A percentile compares a stretch with the other conserved stretches of the same genome.
These are phyloP conservation scores for Eutrigla gurnardus DNA, from an alignment of 2,797 vertebrate genomes.

Conservation along the genomic window DNA sequence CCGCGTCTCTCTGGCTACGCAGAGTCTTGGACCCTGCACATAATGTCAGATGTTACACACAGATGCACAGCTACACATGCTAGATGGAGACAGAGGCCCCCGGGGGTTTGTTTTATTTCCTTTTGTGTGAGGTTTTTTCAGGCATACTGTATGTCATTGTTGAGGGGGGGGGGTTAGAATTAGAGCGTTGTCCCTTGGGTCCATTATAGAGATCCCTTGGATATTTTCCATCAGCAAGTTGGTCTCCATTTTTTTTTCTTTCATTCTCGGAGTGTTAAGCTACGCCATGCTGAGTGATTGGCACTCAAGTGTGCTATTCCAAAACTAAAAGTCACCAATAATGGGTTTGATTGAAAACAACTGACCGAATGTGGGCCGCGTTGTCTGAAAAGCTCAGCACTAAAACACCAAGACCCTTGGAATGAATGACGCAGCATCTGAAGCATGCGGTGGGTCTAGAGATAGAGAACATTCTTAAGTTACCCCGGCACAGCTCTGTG, in stretches of 20 bases:
- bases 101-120: constrained; percentile 65
- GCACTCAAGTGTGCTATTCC: constrained; percentile 6
- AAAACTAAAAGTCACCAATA: constrained; percentile 21
- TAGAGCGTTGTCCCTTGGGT: constrained; percentile 73
- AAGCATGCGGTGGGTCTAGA: constrained; percentile 42
- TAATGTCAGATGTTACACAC: constrained; percentile 13
- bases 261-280: constrained; percentile 52
- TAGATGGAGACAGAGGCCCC: too few relatives aligned
- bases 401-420: constrained; percentile 31
- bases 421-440: constrained; percentile 53
- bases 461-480: constrained; percentile 48
- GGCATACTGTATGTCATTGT: constrained; percentile 72
- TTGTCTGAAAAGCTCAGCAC: constrained; percentile 31
- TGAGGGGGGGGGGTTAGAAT: constrained; percentile 75
- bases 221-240: constrained; percentile 76
- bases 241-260: constrained; percentile 46
- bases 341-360: constrained; percentile 26
- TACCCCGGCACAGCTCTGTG: constrained; percentile 46
- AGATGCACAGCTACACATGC: constrained; percentile 36
- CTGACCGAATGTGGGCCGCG: constrained; percentile 7
- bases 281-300: constrained; percentile 15
- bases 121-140: constrained; percentile 79
- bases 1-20: constrained; percentile 6
- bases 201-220: constrained; percentile 71
- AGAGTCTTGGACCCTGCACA: constrained; percentile 15